Evolutionary conservation across 2,113 vertebrate species (phyloP), one percentile per base, ranked within the genome.

Genomic region (Myrmecobius fasciatus): DNA sequence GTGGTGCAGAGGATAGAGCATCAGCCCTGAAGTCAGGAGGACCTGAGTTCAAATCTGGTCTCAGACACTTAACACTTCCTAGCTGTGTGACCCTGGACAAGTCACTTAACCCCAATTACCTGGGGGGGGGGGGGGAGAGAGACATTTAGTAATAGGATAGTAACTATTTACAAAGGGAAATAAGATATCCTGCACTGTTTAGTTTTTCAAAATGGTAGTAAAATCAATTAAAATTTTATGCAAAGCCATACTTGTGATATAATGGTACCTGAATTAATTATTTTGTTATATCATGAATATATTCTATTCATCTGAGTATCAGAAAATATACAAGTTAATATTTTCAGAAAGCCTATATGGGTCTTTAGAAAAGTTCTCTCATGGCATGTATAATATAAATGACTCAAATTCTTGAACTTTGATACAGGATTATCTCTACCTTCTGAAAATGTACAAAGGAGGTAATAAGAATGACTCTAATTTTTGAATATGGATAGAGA

Each of bases 191-290:
- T 92, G 31, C 20, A 91, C 51, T 75, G 14, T 90, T 95, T 75
- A 8, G 0, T 31, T 94, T 96, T 51, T 91, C 20, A 75, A 91
- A 95, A 95, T 22, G n/a, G 46, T 88, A 94, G 92, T 47, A 92
- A 8, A 91, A 28, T 10, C 43, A 90, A 67, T 92, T 94, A 83
- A 43, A 43, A 83, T 20, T 43, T 24, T n/a, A 83, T 83, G 17
- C n/a, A 83, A 43, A 83, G 2, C 67, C 43, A 83, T 1, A 43
- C n/a, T 83, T 43, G 20, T 43, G 67, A 83, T 83, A 43, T 83
- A 14, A 83, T 83, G 7, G n/a, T 83, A 7, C 6, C 67, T 43
- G 17, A 1, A 43, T 43, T 83, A 83, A 83, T n/a, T 83, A 83
- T 83, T 83, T 43, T 83, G 67, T 83, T 24, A 43, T 43, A 24